These are phyloP conservation scores for Dallia pectoralis DNA, from an alignment of 2,797 vertebrate genomes.

Conservation along the genomic window DNA sequence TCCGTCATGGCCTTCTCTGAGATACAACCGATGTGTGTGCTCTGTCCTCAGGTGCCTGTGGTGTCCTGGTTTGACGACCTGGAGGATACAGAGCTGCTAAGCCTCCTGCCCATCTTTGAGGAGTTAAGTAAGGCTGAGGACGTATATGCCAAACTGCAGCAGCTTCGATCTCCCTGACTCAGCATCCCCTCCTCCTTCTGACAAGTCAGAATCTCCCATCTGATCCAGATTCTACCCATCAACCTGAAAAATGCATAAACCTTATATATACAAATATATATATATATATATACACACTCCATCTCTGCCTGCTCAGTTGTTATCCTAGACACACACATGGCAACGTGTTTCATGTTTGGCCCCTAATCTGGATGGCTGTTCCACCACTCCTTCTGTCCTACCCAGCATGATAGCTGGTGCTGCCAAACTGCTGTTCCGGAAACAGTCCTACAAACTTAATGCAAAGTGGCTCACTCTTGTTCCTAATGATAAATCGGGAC, in stretches of 20 bases:
- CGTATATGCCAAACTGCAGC: slow-evolving; percentile 76
- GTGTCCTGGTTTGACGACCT: slow-evolving; percentile 83
- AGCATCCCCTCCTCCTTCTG: background rate
- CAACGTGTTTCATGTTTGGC: background rate
- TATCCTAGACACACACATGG: background rate
- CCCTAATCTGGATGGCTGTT: slow-evolving; percentile 1
- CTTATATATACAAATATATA: too few species aligned
- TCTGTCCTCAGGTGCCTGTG: slow-evolving; percentile 70
- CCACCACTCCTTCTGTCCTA: slow-evolving; percentile 1
- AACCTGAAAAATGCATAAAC: slow-evolving; percentile 2
- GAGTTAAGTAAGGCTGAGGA: slow-evolving; percentile 76
- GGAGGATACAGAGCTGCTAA: slow-evolving; percentile 77
- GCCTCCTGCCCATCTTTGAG: slow-evolving; percentile 79
- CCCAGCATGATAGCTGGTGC: slow-evolving; percentile 9
- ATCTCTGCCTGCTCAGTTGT: background rate
- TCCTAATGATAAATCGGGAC: background rate
- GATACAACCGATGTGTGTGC: background rate
- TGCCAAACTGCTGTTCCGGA: slow-evolving; percentile 5
- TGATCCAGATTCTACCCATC: background rate
- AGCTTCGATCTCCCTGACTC: slow-evolving; percentile 68
- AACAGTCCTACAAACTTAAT: slow-evolving; percentile 12
- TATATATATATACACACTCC: background rate
- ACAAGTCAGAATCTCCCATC: background rate
- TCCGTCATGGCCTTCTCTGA: background rate
- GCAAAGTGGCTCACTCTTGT: slow-evolving; percentile 6